phyloP scores from a whole-genome alignment of 2,113 vertebrate genomes.

The Hystrix cristata region DNA sequence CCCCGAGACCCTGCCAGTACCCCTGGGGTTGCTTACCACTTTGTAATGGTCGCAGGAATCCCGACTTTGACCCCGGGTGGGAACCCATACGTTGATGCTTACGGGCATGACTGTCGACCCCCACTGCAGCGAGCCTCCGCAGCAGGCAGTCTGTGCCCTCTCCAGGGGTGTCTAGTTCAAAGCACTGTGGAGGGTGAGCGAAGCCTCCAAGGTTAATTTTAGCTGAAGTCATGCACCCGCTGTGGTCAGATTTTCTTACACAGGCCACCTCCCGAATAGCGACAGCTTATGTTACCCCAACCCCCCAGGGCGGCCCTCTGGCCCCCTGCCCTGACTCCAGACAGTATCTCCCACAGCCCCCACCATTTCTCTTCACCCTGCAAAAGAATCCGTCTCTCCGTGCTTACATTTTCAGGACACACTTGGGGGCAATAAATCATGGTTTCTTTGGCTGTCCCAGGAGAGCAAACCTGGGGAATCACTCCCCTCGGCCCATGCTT shows the following conservation, averaged over 20 bases:
- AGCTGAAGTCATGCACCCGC: slow-evolving; percentile 86
- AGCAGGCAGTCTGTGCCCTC: slow-evolving; percentile 70
- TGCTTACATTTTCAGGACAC: slow-evolving; percentile 70
- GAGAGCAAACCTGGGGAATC: slow-evolving; percentile 28
- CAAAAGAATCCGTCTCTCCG: slow-evolving; percentile 48
- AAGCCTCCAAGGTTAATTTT: slow-evolving; percentile 89
- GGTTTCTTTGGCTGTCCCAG: slow-evolving; percentile 35
- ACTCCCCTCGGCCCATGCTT: fast-evolving
- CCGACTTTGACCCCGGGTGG: slow-evolving; percentile 91
- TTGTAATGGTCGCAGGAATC: slow-evolving; percentile 93
- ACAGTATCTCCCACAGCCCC: not conserved
- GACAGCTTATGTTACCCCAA: slow-evolving; percentile 79
- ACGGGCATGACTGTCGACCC: slow-evolving; percentile 86
- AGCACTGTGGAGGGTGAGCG: slow-evolving; percentile 74
- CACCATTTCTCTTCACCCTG: slow-evolving; percentile 23
- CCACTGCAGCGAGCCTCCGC: not conserved
- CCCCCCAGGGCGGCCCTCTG: slow-evolving; percentile 64
- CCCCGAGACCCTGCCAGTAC: slow-evolving; percentile 17
- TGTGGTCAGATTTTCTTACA: slow-evolving; percentile 87
- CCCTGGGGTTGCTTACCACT: slow-evolving; percentile 90
- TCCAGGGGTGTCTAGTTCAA: slow-evolving; percentile 75
- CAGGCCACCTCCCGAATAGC: slow-evolving; percentile 78
- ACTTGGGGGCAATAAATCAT: slow-evolving; percentile 32
- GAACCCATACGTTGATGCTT: slow-evolving; percentile 87
- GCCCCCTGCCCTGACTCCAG: slow-evolving; percentile 50